Evolutionary conservation across 2,113 vertebrate genomes (phyloP).

Genomic region (Bungarus multicinctus): DNA sequence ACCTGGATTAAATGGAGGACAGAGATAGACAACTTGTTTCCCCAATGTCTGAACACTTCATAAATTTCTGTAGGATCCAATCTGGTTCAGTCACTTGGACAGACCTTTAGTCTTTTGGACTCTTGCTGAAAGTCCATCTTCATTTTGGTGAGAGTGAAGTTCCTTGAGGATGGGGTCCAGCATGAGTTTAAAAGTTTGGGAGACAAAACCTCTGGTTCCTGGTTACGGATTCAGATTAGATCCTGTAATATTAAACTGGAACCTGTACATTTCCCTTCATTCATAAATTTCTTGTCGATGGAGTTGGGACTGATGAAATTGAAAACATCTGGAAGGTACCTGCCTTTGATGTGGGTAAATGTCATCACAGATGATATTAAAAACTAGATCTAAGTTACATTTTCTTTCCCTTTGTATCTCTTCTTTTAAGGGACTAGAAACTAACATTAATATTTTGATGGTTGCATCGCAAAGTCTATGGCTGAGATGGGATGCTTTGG

Average conservation of each 20-base stretch:
- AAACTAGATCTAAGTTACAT: not conserved
- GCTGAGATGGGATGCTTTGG: not conserved
- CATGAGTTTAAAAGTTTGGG: not conserved
- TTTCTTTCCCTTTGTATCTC: conserved; percentile 13
- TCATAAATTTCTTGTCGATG: not conserved
- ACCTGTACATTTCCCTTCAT: too few relatives aligned
- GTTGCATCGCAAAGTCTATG: conserved; percentile 13
- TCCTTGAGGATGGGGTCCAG: not conserved
- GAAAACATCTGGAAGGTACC: not conserved
- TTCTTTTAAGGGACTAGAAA: conserved; percentile 20
- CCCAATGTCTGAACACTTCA: not conserved
- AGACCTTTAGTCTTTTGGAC: not conserved
- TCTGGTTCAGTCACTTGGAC: not conserved
- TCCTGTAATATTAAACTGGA: too few relatives aligned
- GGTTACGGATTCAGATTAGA: too few relatives aligned
- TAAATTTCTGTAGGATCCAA: not conserved
- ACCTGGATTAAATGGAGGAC: not conserved
- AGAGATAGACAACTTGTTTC: not conserved
- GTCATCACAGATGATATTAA: conserved; percentile 1
- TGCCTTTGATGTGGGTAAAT: not conserved
- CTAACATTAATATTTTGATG: conserved; percentile 9
- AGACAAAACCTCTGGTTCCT: too few relatives aligned
- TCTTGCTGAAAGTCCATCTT: not conserved
- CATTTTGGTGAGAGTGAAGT: not conserved
- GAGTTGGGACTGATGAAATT: not conserved